Conservation (phyloP, 2,888 invertebrate species). For the Hirtodrosophila confusa region DNA sequence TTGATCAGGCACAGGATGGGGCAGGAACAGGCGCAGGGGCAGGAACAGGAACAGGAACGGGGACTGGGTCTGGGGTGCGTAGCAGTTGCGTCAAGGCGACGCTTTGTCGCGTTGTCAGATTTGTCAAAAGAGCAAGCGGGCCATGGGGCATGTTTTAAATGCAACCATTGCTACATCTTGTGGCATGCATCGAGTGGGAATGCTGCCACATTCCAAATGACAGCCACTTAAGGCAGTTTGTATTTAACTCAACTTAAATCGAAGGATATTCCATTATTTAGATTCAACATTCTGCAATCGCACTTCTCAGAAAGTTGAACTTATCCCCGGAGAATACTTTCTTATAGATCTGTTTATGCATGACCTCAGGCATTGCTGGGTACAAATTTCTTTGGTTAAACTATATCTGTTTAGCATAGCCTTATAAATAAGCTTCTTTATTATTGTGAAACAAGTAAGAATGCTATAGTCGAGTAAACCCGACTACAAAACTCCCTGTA, state of each 20-base stretch:
- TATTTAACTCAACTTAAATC: slow-evolving; percentile 9
- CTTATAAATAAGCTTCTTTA: too few relatives aligned
- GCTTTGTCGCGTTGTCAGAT: slow-evolving; percentile 76
- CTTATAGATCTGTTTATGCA: too few relatives aligned
- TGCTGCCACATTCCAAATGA: slow-evolving; percentile 19
- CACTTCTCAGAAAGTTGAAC: too few relatives aligned
- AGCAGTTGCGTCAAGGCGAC: slow-evolving; percentile 49
- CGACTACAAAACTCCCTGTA: too few relatives aligned
- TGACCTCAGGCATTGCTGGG: too few relatives aligned
- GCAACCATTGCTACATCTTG: slow-evolving; percentile 50
- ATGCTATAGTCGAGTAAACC: too few relatives aligned
- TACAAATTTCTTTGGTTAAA: too few relatives aligned
- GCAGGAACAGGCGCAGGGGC: background rate
- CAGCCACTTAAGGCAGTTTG: background rate
- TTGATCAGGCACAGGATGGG: slow-evolving; percentile 37
- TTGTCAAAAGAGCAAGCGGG: slow-evolving; percentile 57
- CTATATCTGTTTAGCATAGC: too few relatives aligned
- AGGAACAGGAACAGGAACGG: background rate
- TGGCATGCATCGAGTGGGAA: slow-evolving; percentile 38
- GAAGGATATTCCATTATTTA: background rate
- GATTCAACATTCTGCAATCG: too few relatives aligned
- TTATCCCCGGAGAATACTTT: too few relatives aligned
- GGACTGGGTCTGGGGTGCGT: background rate
- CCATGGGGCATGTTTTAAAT: slow-evolving; percentile 51
- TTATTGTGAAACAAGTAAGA: too few relatives aligned